phyloP scores from a whole-genome alignment of 2,797 vertebrate genomes.

The Tokudaia muenninki region DNA sequence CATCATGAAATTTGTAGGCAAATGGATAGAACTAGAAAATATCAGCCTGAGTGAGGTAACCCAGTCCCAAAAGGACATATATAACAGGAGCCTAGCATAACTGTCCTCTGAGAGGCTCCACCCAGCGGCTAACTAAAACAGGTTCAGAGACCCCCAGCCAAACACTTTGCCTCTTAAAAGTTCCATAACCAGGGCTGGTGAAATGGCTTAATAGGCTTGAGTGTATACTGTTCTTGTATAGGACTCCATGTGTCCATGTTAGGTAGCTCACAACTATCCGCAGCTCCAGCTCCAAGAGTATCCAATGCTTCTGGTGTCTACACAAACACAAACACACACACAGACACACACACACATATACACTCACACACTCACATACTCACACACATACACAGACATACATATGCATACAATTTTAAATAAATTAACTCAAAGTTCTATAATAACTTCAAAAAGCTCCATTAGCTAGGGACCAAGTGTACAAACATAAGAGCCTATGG shows the following conservation, averaged over 20 bases:
- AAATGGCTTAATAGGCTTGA: too few species aligned
- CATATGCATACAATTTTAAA: not conserved
- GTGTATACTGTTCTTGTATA: not conserved
- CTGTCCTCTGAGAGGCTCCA: too few species aligned
- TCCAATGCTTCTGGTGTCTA: not conserved
- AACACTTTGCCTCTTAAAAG: not conserved
- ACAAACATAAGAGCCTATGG: not conserved
- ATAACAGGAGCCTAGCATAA: too few species aligned
- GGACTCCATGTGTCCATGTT: not conserved
- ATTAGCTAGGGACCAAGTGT: not conserved
- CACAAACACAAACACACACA: too few species aligned
- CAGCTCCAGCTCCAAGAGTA: not conserved
- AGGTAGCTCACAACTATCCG: not conserved
- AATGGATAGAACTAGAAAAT: too few species aligned
- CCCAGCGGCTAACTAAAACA: too few species aligned
- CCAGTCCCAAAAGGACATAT: too few species aligned
- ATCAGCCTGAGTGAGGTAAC: too few species aligned
- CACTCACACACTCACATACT: not conserved
- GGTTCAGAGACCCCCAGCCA: too few species aligned
- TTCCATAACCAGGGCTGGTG: not conserved
- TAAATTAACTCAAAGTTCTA: not conserved
- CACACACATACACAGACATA: too few species aligned
- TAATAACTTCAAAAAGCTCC: not conserved
- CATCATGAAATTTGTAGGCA: too few species aligned
- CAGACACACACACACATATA: too few species aligned